Evolutionary conservation across 2,888 invertebrate genomes (phyloP).

Genomic region (Stomorhina lunata): DNA sequence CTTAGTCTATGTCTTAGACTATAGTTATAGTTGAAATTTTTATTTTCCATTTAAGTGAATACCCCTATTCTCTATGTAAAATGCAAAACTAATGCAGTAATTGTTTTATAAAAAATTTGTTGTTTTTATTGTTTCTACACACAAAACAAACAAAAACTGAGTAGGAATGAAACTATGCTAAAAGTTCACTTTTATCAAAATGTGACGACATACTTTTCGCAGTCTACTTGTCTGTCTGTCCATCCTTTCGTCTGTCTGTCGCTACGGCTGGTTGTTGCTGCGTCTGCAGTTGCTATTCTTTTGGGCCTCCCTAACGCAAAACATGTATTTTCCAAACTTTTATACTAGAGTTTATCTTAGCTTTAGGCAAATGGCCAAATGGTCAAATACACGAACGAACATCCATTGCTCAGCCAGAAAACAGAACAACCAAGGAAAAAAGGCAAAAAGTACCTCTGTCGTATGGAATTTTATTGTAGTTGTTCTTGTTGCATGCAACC

Average conservation of each 20-base stretch:
- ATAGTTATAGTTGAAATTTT: no score
- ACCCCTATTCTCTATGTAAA: slow-evolving; percentile 30
- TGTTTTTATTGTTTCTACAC: slow-evolving; percentile 18
- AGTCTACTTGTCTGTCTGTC: no score
- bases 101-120: slow-evolving; percentile 38
- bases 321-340: slow-evolving; percentile 25
- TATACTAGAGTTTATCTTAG: slow-evolving; percentile 26
- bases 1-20: no score
- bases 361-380: slow-evolving; percentile 65
- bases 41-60: slow-evolving; percentile 14
- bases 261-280: slow-evolving; percentile 28
- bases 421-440: neutral
- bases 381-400: slow-evolving; percentile 32
- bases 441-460: slow-evolving; percentile 12
- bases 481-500: neutral
- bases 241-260: no score
- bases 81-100: slow-evolving; percentile 38
- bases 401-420: neutral
- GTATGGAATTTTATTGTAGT: neutral
- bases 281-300: slow-evolving; percentile 11
- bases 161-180: no score
- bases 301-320: slow-evolving; percentile 29
- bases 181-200: slow-evolving; percentile 61
- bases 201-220: slow-evolving; percentile 56
- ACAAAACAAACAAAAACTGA: slow-evolving; percentile 32